phyloP scores from a whole-genome alignment of 2,888 invertebrate genomes.

The Clostera curtula region DNA sequence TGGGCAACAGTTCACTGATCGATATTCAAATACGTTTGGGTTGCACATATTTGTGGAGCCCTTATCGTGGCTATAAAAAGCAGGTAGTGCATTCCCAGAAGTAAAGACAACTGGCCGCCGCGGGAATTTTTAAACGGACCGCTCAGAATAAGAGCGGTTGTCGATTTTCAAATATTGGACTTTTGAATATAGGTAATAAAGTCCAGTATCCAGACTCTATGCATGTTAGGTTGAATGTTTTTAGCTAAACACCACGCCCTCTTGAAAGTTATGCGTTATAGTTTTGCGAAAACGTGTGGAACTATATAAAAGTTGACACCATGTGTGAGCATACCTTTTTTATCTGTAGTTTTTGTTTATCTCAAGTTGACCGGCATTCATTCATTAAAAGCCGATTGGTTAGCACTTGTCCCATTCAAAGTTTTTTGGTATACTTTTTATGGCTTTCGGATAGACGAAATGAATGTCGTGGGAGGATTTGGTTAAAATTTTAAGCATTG shows the following conservation, averaged over 20 bases:
- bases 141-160: too few species aligned
- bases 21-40: conserved; percentile 48
- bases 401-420: conserved; percentile 34
- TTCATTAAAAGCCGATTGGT: conserved; percentile 27
- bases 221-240: too few species aligned
- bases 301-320: conserved; percentile 20
- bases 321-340: conserved; percentile 25
- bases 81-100: conserved; percentile 69
- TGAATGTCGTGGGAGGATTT: conserved; percentile 33
- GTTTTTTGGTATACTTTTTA: conserved; percentile 27
- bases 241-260: too few species aligned
- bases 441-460: conserved; percentile 34
- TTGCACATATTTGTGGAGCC: conserved; percentile 48
- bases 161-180: too few species aligned
- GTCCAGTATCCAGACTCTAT: too few species aligned
- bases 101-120: conserved; percentile 38
- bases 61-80: conserved; percentile 57
- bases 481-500: conserved; percentile 41
- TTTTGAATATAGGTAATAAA: too few species aligned
- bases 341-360: conserved; percentile 7
- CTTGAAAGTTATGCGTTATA: conserved; percentile 26
- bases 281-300: conserved; percentile 43
- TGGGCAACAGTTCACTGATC: conserved; percentile 33
- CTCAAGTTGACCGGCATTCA: conserved; percentile 11
- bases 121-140: conserved; percentile 38